Base-by-base conservation (phyloP, 2,797 vertebrate species). In the Pseudochaenichthys georgianus region DNA sequence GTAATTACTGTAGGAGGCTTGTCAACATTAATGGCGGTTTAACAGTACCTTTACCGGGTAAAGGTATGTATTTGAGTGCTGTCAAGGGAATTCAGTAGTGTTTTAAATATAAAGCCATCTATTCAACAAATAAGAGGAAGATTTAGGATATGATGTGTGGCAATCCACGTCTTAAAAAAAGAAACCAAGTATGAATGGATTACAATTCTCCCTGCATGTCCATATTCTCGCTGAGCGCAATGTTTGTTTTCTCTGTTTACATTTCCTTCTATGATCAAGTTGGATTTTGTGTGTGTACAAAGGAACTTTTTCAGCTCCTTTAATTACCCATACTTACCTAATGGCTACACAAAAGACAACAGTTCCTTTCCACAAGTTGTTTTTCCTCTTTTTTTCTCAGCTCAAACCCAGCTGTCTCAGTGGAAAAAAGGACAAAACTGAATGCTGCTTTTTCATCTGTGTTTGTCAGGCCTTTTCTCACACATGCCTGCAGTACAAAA, bases 391-490 rank as follows among this genome's bases (percentile, higher is more conserved):
- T 45, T 72, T 72, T 72, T 73, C 42, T 70, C 5, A 87, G 75
- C 75, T 86, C 75, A 82, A 87, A 88, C 75, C 78, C 88, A 87
- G 86, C 88, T 87, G 87, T 83, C 65, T 77, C 65, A 67, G 73
- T 80, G 77, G 67, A 64, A 74, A 82, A 80, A 77, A 52, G 66
- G 54, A 83, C 75, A 59, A 70, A 80, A 72, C 73, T 53, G 23
- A 87, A 80, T 54, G 50, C 77, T 78, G 71, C 50, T 70, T 87
- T 89, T 89, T 88, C 78, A 64, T 82, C 61, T 74, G 80, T 78
- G 73, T 90, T 84, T 88, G 80, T 90, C 77, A 75, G 85, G 70
- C 78, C 16, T 79, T 86, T 90, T 91, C 85, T 87, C 82, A 84
- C 83, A 89, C 73, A 55, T 63, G 67, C 75, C 68, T 31, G 28